Evolutionary conservation across 2,888 invertebrate genomes (phyloP).

Genomic region (Andrena dorsata): DNA sequence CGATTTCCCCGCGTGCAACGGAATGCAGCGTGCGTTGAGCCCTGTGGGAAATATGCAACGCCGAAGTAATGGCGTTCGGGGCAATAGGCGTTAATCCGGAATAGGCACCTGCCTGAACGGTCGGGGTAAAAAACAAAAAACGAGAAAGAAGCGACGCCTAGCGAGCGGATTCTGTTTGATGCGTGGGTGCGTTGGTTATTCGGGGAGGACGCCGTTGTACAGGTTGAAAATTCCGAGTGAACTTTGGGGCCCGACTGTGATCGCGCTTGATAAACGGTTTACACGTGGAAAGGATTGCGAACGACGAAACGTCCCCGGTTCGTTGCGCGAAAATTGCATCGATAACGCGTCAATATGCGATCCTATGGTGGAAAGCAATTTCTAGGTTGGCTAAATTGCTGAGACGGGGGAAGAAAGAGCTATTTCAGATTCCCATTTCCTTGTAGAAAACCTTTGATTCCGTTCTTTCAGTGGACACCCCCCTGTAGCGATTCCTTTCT

Average conservation of each 20-base stretch:
- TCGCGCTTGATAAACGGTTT: conserved; percentile 59
- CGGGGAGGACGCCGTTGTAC: not conserved
- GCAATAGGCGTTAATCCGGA: conserved; percentile 70
- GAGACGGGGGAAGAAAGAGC: conserved; percentile 44
- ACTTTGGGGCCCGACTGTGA: conserved; percentile 11
- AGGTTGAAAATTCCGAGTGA: too few species aligned
- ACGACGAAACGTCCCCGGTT: conserved; percentile 36
- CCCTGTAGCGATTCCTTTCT: conserved; percentile 1
- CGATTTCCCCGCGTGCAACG: conserved; percentile 69
- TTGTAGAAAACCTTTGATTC: conserved; percentile 36
- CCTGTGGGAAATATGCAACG: conserved; percentile 77
- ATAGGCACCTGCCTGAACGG: conserved; percentile 51
- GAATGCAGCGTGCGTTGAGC: conserved; percentile 69
- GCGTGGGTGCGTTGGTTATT: not conserved
- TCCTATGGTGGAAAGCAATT: conserved; percentile 46
- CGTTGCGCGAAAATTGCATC: conserved; percentile 61
- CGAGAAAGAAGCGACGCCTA: not conserved
- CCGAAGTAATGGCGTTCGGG: conserved; percentile 74
- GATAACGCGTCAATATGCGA: conserved; percentile 63
- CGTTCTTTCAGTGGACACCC: conserved; percentile 29
- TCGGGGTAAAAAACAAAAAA: not conserved
- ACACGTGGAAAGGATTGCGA: conserved; percentile 57
- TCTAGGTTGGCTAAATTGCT: conserved; percentile 41
- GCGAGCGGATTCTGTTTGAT: not conserved
- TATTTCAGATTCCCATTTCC: conserved; percentile 49